Conservation (phyloP, 2,888 invertebrate species). For the Cerastoderma edule region DNA sequence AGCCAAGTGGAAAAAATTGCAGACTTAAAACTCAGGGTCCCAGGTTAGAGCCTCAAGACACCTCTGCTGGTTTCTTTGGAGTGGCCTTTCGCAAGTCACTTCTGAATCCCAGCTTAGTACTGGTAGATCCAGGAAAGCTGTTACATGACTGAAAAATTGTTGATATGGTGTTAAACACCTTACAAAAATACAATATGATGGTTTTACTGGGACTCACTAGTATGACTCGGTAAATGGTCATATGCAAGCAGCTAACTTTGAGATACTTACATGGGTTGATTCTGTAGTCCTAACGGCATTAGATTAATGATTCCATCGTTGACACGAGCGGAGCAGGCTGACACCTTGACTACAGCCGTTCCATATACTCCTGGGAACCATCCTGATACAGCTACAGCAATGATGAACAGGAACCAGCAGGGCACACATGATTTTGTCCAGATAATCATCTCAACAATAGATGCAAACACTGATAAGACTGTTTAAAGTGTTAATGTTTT, state of each 20-base stretch:
- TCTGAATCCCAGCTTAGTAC: not conserved
- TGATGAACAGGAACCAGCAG: too few species aligned
- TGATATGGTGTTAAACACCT: not conserved
- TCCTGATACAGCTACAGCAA: too few species aligned
- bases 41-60: too few species aligned
- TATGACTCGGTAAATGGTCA: not conserved
- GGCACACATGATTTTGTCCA: too few species aligned
- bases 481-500: too few species aligned
- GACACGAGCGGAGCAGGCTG: constrained; percentile 40
- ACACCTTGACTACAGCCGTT: constrained; percentile 5
- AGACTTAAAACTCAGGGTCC: too few species aligned
- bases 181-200: not conserved
- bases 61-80: too few species aligned
- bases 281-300: constrained; percentile 55
- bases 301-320: constrained; percentile 60
- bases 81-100: too few species aligned
- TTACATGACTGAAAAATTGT: not conserved
- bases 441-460: too few species aligned
- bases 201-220: not conserved
- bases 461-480: too few species aligned
- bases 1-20: too few species aligned
- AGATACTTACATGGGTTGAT: constrained; percentile 66
- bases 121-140: not conserved
- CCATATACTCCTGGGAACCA: not conserved
- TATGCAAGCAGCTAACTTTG: not conserved